Percentiles rank a stretch among this genome's conserved stretches.
Evolutionary conservation across 2,888 invertebrate genomes (phyloP).

Genomic region (Antitype chi): DNA sequence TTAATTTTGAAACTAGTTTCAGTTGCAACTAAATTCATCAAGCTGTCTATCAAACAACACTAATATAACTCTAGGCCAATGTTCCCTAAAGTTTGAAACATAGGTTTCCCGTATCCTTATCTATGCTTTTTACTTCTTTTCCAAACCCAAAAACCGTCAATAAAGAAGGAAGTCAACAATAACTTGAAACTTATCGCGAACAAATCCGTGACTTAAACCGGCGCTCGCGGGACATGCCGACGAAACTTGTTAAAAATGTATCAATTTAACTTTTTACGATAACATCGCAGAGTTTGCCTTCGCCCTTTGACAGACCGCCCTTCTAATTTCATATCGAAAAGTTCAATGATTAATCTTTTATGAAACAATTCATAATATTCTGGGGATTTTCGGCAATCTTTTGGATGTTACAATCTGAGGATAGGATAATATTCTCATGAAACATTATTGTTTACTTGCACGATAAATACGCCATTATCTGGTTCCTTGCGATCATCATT

Average conservation of each 20-base stretch:
- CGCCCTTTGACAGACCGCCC: slow-evolving; percentile 76
- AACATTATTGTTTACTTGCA: slow-evolving; percentile 14
- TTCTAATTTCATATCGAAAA: slow-evolving; percentile 75
- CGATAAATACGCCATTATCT: not conserved
- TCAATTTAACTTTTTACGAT: slow-evolving; percentile 81
- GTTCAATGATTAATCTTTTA: slow-evolving; percentile 73
- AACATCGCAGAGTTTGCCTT: slow-evolving; percentile 68
- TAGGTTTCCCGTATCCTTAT: not conserved
- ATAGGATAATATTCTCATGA: slow-evolving; percentile 33
- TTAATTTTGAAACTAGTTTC: not conserved
- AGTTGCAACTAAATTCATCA: not conserved
- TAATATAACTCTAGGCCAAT: not conserved
- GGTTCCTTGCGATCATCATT: not conserved
- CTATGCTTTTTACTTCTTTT: not conserved
- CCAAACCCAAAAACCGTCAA: not conserved
- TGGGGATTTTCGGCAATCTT: slow-evolving; percentile 48
- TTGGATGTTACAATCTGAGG: slow-evolving; percentile 30
- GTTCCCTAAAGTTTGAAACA: not conserved
- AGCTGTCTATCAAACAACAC: not conserved
- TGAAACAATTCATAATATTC: slow-evolving; percentile 64
- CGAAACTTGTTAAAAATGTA: slow-evolving; percentile 82
- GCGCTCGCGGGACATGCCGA: slow-evolving; percentile 59
- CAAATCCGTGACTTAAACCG: slow-evolving; percentile 57
- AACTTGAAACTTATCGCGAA: slow-evolving; percentile 16
- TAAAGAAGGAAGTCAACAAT: slow-evolving; percentile 23